Evolutionary conservation across 2,888 invertebrate genomes (phyloP), one percentile per base, ranked within the genome.

Genomic region (Pyrrhosoma nymphula): DNA sequence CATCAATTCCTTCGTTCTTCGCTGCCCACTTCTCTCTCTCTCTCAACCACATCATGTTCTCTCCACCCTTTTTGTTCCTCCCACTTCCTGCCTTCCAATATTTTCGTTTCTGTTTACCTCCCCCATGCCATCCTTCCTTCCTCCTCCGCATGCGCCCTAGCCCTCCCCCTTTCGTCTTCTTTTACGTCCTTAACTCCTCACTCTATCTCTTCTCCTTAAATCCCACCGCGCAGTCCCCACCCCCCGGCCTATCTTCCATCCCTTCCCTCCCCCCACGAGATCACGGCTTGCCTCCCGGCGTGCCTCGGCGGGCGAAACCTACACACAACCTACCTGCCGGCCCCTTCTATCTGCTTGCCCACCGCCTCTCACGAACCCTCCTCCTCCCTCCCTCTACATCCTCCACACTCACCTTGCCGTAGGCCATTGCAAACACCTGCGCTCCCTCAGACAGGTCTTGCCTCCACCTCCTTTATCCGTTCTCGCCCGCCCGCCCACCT

Each of bases 271-370:
- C 6, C 60, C 30, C 63, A 3, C 95, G 95, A 95, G 95, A 95
- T 95, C 96, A 95, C 96, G 96, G 95, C 95, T 96, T 47, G 47
- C 93, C 96, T 96, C 96, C 95, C 95, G 96, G 95, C 95, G 96
- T 96, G 96, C 96, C 96, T 96, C 96, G 96, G 96, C 96, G 96
- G 96, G 96, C 96, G 96, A 96, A 96, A 96, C 95, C 95, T 93
- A 30, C 69, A 47, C 47, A 47, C 47, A 47, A 47, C 47, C 47
- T 47, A 26, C 20, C 95, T 35, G 82, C 95, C 95, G 30, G 95
- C 95, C 95, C 95, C 75, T 35, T 95, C 95, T 95, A 88, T 95
- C 93, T 93, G 55, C 95, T 95, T 75, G 95, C 95, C 60, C 56
- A 56, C 93, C 35, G 63, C 93, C 63, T 91, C 82, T 60, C 55